Base-by-base conservation (phyloP, 1,140 invertebrate species). In the Anastatus disparis region DNA sequence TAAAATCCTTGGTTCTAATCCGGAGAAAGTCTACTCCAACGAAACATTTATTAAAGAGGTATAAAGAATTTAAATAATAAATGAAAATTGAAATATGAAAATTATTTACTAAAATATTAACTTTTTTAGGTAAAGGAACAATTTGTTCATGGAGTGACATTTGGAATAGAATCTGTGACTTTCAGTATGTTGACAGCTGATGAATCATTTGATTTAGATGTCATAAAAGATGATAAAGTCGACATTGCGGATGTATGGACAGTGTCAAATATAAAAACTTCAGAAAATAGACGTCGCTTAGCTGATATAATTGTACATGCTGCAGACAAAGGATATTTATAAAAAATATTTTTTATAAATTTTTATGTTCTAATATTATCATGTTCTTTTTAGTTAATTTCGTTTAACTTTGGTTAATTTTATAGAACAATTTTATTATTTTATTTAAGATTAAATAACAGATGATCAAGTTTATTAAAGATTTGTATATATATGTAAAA, bases 101-200 rank as follows among this genome's bases (percentile, higher is more conserved):
- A n/a, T n/a, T n/a, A n/a, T n/a, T n/a, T n/a, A n/a, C n/a, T 44
- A 42, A 40, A 66, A 44, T 44, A 44, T 44, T n/a, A 10, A 40
- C 59, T n/a, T 48, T 69, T 12, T 38, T 10, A 91, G 83, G 73
- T 91, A 2, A 87, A 88, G 75, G 87, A 89, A n/a, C 87, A 89
- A 77, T 91, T 87, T 10, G 85, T 85, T 42, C 88, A 90, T 64
- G 91, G 90, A 29, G 71, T 89, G 22, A 86, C 84, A 24, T 90
- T 91, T 78, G 86, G 88, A 68, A 85, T 91, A 61, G 91, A 92
- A 79, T 87, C 90, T 1, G 81, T 90, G 12, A 89, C 89, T 13
- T 87, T 90, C 70, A 88, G 87, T 15, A 75, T 91, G 59, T 78
- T 91, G 24, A 87, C 88, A 26, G 87, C 89, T 26, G 85, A 88